Evolutionary conservation across 2,797 vertebrate genomes (phyloP).

Genomic region (Siniperca undulata): DNA sequence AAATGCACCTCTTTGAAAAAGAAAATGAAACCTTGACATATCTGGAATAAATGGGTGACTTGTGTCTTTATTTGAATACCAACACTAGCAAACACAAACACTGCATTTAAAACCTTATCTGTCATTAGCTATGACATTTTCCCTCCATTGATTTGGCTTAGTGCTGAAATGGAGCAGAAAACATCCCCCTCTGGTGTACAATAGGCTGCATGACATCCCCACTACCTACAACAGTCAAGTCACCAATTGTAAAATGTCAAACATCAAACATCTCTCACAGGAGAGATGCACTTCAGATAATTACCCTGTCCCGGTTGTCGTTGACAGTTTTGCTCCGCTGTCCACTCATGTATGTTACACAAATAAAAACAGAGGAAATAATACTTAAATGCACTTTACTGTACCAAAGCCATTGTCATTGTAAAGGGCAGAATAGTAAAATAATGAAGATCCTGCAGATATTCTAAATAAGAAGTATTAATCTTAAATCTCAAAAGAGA

Average conservation of each 20-base stretch:
- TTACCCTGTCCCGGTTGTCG: background rate
- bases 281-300: background rate
- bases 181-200: constrained; percentile 63
- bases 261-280: background rate
- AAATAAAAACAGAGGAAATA: constrained; percentile 24
- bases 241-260: background rate
- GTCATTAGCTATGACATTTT: background rate
- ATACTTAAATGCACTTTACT: constrained; percentile 18
- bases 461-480: background rate
- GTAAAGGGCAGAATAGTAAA: background rate
- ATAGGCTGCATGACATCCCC: constrained; percentile 19
- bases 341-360: background rate
- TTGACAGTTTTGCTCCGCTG: constrained; percentile 17
- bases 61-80: constrained; percentile 73
- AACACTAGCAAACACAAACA: background rate
- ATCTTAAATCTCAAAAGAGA: background rate
- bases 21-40: constrained; percentile 85
- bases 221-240: background rate
- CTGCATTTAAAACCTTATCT: background rate
- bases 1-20: constrained; percentile 85
- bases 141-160: background rate
- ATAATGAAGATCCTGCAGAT: background rate
- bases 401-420: background rate
- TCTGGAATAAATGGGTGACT: constrained; percentile 76
- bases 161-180: constrained; percentile 24